These are phyloP conservation scores for Acrocera orbiculus DNA, from an alignment of 2,888 invertebrate species.

Conservation along the genomic window DNA sequence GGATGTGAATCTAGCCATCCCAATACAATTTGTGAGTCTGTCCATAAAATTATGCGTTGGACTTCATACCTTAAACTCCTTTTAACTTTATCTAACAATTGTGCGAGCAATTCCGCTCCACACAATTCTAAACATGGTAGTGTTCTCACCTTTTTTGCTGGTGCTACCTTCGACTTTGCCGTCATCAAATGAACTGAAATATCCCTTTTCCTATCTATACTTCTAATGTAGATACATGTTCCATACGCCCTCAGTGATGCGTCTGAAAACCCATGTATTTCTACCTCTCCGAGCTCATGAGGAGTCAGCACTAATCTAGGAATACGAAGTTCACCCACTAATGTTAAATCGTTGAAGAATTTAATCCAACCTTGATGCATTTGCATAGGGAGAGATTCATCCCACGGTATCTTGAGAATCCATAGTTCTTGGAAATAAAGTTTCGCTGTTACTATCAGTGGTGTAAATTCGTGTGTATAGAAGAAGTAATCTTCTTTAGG, in stretches of 20 bases:
- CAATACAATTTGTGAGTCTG: neutral
- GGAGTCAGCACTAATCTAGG: neutral
- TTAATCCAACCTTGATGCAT: neutral
- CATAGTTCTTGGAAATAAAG: neutral
- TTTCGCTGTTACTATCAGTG: neutral
- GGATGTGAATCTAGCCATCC: neutral
- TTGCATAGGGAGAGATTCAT: neutral
- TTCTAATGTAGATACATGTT: neutral
- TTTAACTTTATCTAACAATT: neutral
- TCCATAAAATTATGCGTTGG: neutral
- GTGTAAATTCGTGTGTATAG: neutral
- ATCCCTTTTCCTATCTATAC: neutral
- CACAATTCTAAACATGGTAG: neutral
- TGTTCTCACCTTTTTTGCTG: neutral
- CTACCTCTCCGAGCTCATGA: no score
- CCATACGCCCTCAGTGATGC: neutral
- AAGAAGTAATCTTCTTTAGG: neutral
- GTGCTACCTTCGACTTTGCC: slow-evolving; percentile 1
- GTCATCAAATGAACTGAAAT: neutral
- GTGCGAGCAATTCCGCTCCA: neutral
- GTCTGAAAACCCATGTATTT: slow-evolving; percentile 1
- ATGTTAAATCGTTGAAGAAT: neutral
- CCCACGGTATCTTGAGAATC: neutral
- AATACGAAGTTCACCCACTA: neutral
- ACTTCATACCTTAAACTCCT: neutral